phyloP scores from a whole-genome alignment of 2,888 invertebrate genomes.

The Caradrina kadenii region DNA sequence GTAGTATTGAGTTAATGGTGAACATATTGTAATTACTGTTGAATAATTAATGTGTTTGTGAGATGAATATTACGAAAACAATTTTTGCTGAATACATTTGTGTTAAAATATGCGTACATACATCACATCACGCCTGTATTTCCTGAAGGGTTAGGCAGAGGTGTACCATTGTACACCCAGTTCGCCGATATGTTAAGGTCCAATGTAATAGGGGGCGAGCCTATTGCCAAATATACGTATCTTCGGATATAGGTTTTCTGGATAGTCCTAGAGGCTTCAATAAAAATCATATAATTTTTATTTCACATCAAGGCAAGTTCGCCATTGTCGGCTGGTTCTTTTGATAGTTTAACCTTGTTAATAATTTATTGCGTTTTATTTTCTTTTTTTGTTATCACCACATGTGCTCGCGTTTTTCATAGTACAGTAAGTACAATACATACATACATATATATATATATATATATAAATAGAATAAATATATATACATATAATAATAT shows the following conservation, averaged over 20 bases:
- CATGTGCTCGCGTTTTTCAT: background rate
- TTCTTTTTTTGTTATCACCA: background rate
- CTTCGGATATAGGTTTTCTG: background rate
- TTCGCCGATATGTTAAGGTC: too few relatives aligned
- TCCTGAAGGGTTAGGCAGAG: too few relatives aligned
- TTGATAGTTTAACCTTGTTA: background rate
- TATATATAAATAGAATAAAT: too few relatives aligned
- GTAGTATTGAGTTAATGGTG: constrained; percentile 23
- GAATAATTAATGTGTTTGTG: constrained; percentile 17
- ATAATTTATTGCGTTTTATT: background rate
- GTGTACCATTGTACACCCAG: too few relatives aligned
- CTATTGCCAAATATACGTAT: too few relatives aligned
- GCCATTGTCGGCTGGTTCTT: background rate
- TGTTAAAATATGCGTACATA: too few relatives aligned
- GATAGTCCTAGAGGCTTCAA: background rate
- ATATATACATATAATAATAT: too few relatives aligned
- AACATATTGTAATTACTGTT: constrained; percentile 35
- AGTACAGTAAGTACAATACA: background rate
- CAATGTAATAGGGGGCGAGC: too few relatives aligned
- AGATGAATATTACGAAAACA: constrained; percentile 3
- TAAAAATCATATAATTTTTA: background rate
- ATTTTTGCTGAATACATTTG: background rate
- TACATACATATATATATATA: too few relatives aligned
- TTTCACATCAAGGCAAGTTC: background rate
- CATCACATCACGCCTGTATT: too few relatives aligned